Evolutionary conservation across 2,888 invertebrate species (phyloP).

Genomic region (Torymus auratus): DNA sequence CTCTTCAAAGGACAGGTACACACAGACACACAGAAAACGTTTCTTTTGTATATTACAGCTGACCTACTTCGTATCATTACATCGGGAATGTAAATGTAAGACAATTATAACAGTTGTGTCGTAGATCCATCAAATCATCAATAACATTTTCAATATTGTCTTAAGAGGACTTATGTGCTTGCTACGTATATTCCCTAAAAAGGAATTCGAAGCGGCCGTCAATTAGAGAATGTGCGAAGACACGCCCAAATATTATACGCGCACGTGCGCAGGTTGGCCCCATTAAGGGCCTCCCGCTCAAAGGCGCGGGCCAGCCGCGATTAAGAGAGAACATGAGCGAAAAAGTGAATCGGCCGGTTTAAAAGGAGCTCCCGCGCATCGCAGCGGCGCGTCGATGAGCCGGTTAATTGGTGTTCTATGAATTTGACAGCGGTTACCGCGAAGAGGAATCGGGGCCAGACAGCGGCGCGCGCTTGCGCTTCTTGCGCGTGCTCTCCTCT

Average conservation of each 20-base stretch:
- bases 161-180: too few relatives aligned
- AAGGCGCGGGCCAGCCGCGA: conserved; percentile 22
- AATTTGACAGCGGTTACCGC: conserved; percentile 74
- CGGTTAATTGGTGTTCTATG: conserved; percentile 76
- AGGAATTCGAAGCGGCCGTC: too few relatives aligned
- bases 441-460: conserved; percentile 70
- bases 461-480: conserved; percentile 61
- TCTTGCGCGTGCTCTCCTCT: conserved; percentile 58
- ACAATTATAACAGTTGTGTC: too few relatives aligned
- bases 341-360: conserved; percentile 50
- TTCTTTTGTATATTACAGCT: too few relatives aligned
- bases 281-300: conserved; percentile 23
- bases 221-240: too few relatives aligned
- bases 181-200: too few relatives aligned
- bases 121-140: too few relatives aligned
- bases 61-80: too few relatives aligned
- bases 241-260: conserved; percentile 22
- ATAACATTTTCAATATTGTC: too few relatives aligned
- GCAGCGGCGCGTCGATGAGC: conserved; percentile 53
- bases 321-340: conserved; percentile 42
- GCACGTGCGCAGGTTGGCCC: background rate
- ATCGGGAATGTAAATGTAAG: background rate
- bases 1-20: too few relatives aligned
- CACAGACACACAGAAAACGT: too few relatives aligned
- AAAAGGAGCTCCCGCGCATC: background rate